These are phyloP conservation scores for Callopanchax toddi DNA, from an alignment of 2,113 vertebrate genomes.

Conservation along the genomic window DNA sequence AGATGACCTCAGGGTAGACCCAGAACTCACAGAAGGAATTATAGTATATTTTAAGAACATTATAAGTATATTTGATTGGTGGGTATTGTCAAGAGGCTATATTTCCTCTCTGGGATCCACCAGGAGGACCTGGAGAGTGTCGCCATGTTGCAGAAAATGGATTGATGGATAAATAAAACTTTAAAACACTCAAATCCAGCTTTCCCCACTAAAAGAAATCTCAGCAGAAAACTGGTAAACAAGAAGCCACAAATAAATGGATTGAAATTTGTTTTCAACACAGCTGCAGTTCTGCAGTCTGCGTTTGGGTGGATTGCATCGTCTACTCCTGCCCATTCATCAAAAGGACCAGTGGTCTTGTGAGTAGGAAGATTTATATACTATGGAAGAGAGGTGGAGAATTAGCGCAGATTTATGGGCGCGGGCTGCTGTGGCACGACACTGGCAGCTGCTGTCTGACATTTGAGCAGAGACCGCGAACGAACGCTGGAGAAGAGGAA, in stretches of 20 bases:
- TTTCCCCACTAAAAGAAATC: not conserved
- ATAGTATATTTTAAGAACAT: too few species aligned
- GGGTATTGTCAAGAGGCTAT: too few species aligned
- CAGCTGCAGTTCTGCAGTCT: constrained; percentile 9
- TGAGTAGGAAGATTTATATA: constrained; percentile 77
- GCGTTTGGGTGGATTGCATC: constrained; percentile 28
- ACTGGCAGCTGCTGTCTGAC: constrained; percentile 74
- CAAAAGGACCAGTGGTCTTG: constrained; percentile 69
- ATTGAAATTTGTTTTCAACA: constrained; percentile 11
- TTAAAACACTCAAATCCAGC: not conserved
- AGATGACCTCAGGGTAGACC: too few species aligned
- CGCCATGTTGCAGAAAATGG: not conserved
- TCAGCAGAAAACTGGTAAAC: not conserved
- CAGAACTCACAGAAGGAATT: too few species aligned
- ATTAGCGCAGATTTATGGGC: constrained; percentile 81
- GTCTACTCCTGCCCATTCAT: constrained; percentile 69
- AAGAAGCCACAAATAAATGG: not conserved
- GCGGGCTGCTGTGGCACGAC: constrained; percentile 63
- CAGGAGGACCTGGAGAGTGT: too few species aligned
- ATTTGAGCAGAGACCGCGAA: constrained; percentile 70
- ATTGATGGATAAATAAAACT: not conserved
- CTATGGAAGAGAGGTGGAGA: constrained; percentile 74
- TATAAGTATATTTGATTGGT: too few species aligned
- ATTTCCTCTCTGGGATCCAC: too few species aligned
- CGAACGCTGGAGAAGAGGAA: constrained; percentile 63